Conservation (phyloP, 2,888 invertebrate genomes). For the Caenorhabditis sulstoni region DNA sequence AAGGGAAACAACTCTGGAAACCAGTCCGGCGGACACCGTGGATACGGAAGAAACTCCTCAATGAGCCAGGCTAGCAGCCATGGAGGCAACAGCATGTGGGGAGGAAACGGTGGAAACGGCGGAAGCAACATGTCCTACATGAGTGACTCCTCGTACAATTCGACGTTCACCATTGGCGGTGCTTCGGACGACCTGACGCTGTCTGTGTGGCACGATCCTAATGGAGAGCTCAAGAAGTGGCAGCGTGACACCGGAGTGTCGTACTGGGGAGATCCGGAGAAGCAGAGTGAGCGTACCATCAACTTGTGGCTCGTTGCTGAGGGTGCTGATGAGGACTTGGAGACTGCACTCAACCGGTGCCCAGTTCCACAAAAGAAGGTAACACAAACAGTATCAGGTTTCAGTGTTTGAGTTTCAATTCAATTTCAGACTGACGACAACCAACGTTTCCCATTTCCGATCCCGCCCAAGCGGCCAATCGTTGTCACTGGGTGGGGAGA, state of each 20-base stretch:
- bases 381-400: background rate
- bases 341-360: conserved; percentile 66
- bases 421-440: conserved; percentile 56
- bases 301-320: conserved; percentile 69
- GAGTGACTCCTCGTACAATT: conserved; percentile 31
- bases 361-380: conserved; percentile 72
- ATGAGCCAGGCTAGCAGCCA: conserved; percentile 21
- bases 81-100: conserved; percentile 35
- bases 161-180: conserved; percentile 62
- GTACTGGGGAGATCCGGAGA: conserved; percentile 73
- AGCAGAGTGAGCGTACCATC: conserved; percentile 67
- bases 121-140: conserved; percentile 34
- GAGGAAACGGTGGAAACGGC: conserved; percentile 14
- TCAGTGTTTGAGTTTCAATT: background rate
- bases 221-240: conserved; percentile 74
- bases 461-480: conserved; percentile 66
- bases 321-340: conserved; percentile 70
- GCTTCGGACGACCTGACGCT: conserved; percentile 67
- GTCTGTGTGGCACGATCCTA: conserved; percentile 69
- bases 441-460: conserved; percentile 60
- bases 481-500: conserved; percentile 74
- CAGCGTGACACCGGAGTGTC: conserved; percentile 73
- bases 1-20: conserved; percentile 26
- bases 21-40: conserved; percentile 14
- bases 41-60: background rate